Conservation (phyloP, 2,888 invertebrate species). For the Alviniconcha strummeri region DNA sequence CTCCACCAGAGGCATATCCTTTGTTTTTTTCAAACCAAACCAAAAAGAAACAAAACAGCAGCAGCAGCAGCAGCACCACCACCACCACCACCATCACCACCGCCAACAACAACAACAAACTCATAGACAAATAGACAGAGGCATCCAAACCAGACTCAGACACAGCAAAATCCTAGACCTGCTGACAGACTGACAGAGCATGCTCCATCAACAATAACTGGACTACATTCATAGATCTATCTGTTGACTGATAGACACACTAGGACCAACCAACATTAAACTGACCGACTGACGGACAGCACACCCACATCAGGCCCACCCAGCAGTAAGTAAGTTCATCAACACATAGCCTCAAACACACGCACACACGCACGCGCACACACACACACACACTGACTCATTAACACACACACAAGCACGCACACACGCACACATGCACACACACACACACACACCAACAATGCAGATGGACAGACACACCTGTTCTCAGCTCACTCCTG, state of each 20-base stretch:
- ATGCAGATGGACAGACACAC: conserved; percentile 41
- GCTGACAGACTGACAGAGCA: no score
- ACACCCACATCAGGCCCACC: no score
- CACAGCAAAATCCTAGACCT: neutral
- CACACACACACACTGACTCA: neutral
- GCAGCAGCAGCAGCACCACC: no score
- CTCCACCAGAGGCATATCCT: no score
- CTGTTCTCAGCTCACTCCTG: conserved; percentile 65
- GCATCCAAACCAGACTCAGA: neutral
- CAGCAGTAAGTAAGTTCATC: neutral
- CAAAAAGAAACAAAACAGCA: no score
- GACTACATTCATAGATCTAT: neutral
- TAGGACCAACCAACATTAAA: no score
- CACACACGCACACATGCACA: neutral
- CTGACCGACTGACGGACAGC: no score
- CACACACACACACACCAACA: neutral
- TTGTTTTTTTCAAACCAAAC: no score
- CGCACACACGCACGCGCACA: neutral
- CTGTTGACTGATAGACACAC: neutral
- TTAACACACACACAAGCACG: neutral
- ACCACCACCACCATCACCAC: no score
- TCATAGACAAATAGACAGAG: neutral
- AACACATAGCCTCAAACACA: neutral
- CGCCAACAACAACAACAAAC: neutral
- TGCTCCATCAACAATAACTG: neutral